phyloP scores from a whole-genome alignment of 1,140 invertebrate genomes.

The Pomacea maculata region DNA sequence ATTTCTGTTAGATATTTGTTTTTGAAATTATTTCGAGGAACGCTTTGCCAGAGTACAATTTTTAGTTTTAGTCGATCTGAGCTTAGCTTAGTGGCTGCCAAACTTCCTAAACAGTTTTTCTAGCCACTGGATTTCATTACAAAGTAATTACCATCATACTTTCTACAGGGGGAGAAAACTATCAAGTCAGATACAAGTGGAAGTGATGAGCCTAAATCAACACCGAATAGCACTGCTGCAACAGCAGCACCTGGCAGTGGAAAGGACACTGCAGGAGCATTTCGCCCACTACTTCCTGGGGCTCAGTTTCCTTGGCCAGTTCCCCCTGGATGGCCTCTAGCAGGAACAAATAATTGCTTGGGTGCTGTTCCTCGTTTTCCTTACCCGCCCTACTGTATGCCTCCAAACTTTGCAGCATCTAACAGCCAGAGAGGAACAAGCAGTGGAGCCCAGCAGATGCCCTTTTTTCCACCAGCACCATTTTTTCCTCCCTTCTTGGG shows the following conservation, averaged over 20 bases:
- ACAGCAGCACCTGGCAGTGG: not conserved
- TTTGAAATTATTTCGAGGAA: not conserved
- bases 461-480: constrained; percentile 13
- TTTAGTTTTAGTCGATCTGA: no score
- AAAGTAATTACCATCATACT: not conserved
- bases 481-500: constrained; percentile 10
- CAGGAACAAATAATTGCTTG: not conserved
- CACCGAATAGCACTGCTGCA: not conserved
- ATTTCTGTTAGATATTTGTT: not conserved
- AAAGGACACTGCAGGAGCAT: no score
- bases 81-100: no score
- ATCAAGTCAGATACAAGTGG: not conserved
- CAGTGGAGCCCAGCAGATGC: not conserved
- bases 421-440: not conserved
- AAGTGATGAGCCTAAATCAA: not conserved
- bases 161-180: constrained; percentile 12
- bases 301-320: constrained; percentile 13
- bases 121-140: not conserved
- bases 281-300: not conserved
- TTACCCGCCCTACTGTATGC: constrained; percentile 32
- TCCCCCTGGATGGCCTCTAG: constrained; percentile 17
- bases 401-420: constrained; percentile 3
- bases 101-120: not conserved
- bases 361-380: constrained; percentile 30
- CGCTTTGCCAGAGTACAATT: not conserved